Evolutionary conservation across 2,113 vertebrate genomes (phyloP).

Genomic region (Elaphurus davidianus): DNA sequence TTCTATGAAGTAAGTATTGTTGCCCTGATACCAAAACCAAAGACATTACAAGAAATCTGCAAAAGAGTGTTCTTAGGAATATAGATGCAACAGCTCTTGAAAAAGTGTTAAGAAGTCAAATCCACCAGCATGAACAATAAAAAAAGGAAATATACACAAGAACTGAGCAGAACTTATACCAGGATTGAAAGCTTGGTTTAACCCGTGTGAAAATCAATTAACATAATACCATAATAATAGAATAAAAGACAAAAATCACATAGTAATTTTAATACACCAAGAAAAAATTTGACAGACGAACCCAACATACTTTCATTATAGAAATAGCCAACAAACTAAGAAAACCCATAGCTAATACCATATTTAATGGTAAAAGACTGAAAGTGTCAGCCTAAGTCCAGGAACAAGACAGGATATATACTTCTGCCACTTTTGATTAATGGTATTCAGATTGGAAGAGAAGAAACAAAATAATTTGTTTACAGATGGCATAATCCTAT

Average conservation of each 20-base stretch:
- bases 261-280: background rate
- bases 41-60: background rate
- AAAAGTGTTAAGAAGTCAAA: background rate
- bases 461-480: background rate
- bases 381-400: background rate
- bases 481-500: background rate
- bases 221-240: background rate
- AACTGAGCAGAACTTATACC: background rate
- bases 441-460: background rate
- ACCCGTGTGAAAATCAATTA: background rate
- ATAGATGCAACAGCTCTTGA: background rate
- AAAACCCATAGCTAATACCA: background rate
- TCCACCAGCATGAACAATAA: background rate
- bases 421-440: background rate
- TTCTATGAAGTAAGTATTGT: background rate
- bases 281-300: background rate
- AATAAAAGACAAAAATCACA: background rate
- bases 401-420: background rate
- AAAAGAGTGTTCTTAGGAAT: background rate
- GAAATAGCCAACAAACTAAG: background rate
- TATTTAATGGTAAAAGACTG: background rate
- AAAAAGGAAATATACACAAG: background rate
- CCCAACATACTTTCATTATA: background rate
- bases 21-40: background rate
- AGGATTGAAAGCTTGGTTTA: background rate